A percentile compares a stretch with the other conserved stretches of the same genome.
phyloP scores from a whole-genome alignment of 2,113 vertebrate species.

The Entelurus aequoreus region DNA sequence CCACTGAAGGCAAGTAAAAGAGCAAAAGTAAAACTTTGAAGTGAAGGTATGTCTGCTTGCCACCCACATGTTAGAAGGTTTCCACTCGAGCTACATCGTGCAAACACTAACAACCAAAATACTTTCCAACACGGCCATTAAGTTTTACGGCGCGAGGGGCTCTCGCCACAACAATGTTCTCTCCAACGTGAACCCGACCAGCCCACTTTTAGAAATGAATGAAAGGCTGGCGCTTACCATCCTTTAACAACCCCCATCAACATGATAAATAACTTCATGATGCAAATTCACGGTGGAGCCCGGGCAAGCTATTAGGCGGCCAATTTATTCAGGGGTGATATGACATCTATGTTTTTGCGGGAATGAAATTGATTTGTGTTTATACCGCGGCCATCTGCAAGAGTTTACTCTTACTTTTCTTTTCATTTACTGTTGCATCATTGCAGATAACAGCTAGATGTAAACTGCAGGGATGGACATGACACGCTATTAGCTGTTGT shows the following conservation, averaged over 20 bases:
- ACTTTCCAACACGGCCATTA: constrained; percentile 10
- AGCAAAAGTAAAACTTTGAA: background rate
- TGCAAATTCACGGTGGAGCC: constrained; percentile 13
- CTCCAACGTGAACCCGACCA: constrained; percentile 20
- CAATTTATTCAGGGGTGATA: constrained; percentile 20
- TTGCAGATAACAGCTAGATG: constrained; percentile 33
- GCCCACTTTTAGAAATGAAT: background rate
- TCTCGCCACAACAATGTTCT: constrained; percentile 18
- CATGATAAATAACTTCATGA: constrained; percentile 46
- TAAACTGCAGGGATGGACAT: constrained; percentile 31
- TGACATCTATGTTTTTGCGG: constrained; percentile 26
- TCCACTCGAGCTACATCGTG: constrained; percentile 7
- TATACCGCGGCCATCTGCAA: constrained; percentile 24
- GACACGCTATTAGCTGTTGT: constrained; percentile 37
- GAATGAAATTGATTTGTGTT: constrained; percentile 48
- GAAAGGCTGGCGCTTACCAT: constrained; percentile 41
- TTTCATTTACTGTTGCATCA: constrained; percentile 44
- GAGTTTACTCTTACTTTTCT: constrained; percentile 25
- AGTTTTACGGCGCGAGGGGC: constrained; percentile 21
- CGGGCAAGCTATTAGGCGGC: constrained; percentile 15
- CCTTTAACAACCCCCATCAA: constrained; percentile 35
- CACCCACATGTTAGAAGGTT: constrained; percentile 18
- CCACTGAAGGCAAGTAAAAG: background rate
- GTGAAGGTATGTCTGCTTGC: constrained; percentile 2
- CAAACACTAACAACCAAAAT: constrained; percentile 8